Percentiles rank a stretch among this genome's conserved stretches.
Conservation (phyloP, 2,113 vertebrate species). For the Cyphomyrus plagiostoma region DNA sequence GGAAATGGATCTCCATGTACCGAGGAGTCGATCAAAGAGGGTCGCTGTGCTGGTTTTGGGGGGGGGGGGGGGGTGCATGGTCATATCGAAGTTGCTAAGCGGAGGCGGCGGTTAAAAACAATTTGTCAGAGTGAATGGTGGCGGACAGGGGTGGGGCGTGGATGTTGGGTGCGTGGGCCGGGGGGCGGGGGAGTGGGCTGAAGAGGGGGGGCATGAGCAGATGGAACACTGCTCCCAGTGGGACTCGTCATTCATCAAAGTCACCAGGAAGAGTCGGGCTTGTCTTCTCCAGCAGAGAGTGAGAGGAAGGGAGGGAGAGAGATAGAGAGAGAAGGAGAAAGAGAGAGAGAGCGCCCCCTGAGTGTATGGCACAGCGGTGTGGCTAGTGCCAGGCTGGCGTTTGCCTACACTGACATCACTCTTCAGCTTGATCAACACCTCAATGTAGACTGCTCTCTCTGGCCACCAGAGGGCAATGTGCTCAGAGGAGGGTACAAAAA, state of each 20-base stretch:
- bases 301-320: constrained; percentile 26
- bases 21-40: background rate
- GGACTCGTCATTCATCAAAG: constrained; percentile 73
- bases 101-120: constrained; percentile 34
- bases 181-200: constrained; percentile 14
- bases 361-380: constrained; percentile 44
- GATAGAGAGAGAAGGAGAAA: background rate
- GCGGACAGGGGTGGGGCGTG: constrained; percentile 15
- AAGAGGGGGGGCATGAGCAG: constrained; percentile 53
- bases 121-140: constrained; percentile 23
- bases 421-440: constrained; percentile 67
- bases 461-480: constrained; percentile 45
- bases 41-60: too few relatives aligned
- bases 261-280: constrained; percentile 65
- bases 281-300: constrained; percentile 48
- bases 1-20: background rate
- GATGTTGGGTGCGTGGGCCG: background rate
- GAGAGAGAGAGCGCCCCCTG: constrained; percentile 30
- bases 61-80: background rate
- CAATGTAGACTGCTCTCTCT: constrained; percentile 64
- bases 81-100: background rate
- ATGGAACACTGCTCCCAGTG: constrained; percentile 68
- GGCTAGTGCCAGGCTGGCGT: constrained; percentile 42
- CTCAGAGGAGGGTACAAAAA: background rate
- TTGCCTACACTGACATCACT: constrained; percentile 57